Evolutionary conservation across 2,113 vertebrate genomes (phyloP), one percentile per base, ranked within the genome.

Genomic region (Periophthalmus modestus): DNA sequence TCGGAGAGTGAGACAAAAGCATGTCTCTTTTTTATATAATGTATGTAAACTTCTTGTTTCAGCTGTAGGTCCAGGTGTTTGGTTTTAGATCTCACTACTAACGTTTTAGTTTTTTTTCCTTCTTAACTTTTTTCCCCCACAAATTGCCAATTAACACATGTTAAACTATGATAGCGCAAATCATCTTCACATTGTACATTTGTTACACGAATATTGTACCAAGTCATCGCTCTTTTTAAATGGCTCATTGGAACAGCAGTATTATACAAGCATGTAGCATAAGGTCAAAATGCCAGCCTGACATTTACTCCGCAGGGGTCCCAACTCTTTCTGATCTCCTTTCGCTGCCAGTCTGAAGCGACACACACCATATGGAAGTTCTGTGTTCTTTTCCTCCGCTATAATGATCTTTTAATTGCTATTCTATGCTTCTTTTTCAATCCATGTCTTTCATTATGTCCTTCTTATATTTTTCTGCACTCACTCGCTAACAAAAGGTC

Each of bases 391-490:
- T 74, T 72, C 68, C 54, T 24, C n/a, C 50, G 5, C 58, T 83
- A 89, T 84, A 89, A 91, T 87, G 80, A 85, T 89, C 83, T 88
- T 86, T 90, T 89, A 91, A 90, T 91, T 87, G 86, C 84, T 69
- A 73, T 68, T 81, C 65, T 73, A 73, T 83, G 73, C 6, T 46
- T 82, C 10, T 82, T 67, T 67, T 75, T 77, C 68, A 77, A 71
- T 72, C 72, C 33, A 16, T 50, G 24, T 57, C 75, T 74, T 76
- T 77, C 69, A 2, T 58, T 77, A 11, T 39, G 21, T 48, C 21
- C 66, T 77, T 73, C 80, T 84, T 76, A 80, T 77, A 79, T 72
- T 83, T 77, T 79, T 82, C 80, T 14, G 59, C 59, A 87, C 74
- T 78, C 68, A 73, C 36, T 82, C 73, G 59, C 72, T 84, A 68